Evolutionary conservation across 1,140 invertebrate species (phyloP), one percentile per base, ranked within the genome.

Genomic region (Trichoplusia ni): DNA sequence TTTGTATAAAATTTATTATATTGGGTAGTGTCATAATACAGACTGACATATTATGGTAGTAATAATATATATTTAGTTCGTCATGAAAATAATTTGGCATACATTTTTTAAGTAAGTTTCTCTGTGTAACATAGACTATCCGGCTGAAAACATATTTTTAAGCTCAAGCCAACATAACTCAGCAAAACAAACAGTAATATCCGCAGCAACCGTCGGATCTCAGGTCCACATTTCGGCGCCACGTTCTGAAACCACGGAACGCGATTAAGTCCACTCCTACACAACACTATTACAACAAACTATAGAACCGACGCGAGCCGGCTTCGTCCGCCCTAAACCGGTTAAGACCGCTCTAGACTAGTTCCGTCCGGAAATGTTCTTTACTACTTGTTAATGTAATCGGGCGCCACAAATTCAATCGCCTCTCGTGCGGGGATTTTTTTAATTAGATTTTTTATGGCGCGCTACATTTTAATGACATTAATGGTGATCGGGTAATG

Each of bases 351-450:
- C 82, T 77, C 80, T 69, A 58, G 54, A 58, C 81, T 65, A 71
- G 84, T 79, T 81, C 71, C 70, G 71, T 77, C 75, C 78, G 74
- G 79, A 84, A 58, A 84, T 79, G 82, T 84, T 84, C 79, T 81
- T 87, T 79, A 81, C 78, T 75, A 76, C 75, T 81, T 76, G 78
- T 75, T 86, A 86, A 86, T 86, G 77, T 80, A 79, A 82, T 84
- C 77, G 73, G 63, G 29, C 33, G 56, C 64, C 64, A 46, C 64
- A 66, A 66, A 66, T 66, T 49, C 56, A 66, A 66, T 66, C 46
- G 31, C 19, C 54, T 53, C 23, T 33, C 19, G 27, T 40, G 27
- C 29, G 23, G 37, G 49, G 47, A 42, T 51, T 59, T 59, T 51
- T 65, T 58, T 58, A 65, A 65, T 65, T 49, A 47, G 23, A 44